phyloP scores from a whole-genome alignment of 2,113 vertebrate species.

The Hemicordylus capensis region DNA sequence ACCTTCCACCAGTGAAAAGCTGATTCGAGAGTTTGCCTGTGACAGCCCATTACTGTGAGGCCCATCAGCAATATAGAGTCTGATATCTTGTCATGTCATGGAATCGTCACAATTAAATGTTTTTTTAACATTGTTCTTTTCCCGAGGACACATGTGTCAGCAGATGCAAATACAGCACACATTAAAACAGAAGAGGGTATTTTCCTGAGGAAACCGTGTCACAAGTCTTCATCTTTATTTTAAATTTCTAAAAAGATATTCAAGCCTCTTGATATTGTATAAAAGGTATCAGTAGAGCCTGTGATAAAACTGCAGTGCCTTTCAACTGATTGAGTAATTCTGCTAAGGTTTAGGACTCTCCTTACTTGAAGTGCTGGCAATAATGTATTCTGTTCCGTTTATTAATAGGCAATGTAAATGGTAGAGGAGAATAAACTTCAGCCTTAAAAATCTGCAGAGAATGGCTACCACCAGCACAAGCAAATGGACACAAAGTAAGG shows the following conservation, averaged over 20 bases:
- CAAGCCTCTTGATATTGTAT: conserved; percentile 2
- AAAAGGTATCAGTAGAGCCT: not conserved
- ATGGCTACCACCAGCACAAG: not conserved
- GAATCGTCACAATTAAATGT: conserved; percentile 40
- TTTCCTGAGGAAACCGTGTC: not conserved
- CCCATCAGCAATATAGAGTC: not conserved
- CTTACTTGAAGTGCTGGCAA: not conserved
- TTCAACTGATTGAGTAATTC: not conserved
- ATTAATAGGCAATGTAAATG: not conserved
- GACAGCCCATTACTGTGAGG: not conserved
- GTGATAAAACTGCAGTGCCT: not conserved
- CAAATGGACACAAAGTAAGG: no score
- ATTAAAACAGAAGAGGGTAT: conserved; percentile 30
- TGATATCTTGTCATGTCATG: conserved; percentile 44
- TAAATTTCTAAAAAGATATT: not conserved
- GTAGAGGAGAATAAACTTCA: not conserved
- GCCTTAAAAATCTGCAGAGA: not conserved
- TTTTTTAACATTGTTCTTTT: conserved; percentile 30
- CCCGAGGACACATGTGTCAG: conserved; percentile 26
- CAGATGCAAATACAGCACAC: conserved; percentile 13
- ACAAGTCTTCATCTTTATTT: not conserved
- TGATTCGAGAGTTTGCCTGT: rapidly evolving
- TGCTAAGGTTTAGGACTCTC: not conserved
- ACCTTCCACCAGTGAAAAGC: conserved; percentile 24
- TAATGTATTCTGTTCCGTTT: not conserved